These are phyloP conservation scores for Aporophyla lueneburgensis DNA, from an alignment of 2,888 invertebrate species.

Conservation along the genomic window DNA sequence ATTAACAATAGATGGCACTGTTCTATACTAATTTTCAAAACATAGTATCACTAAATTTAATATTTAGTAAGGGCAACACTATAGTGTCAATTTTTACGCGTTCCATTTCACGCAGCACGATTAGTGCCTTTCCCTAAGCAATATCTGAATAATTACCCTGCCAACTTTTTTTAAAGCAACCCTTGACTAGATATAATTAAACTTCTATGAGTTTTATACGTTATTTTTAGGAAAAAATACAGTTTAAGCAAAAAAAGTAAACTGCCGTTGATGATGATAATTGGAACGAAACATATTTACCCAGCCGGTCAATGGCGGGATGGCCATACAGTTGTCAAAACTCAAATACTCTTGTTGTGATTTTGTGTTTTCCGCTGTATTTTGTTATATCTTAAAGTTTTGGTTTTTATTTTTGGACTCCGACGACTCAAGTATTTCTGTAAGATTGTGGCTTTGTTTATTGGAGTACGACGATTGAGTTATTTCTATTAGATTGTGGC, in stretches of 20 bases:
- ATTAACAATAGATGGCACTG: slow-evolving; percentile 7
- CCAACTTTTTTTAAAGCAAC: neutral
- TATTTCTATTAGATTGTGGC: neutral
- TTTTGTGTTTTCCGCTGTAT: slow-evolving; percentile 7
- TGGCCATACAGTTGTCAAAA: neutral
- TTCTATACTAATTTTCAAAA: neutral
- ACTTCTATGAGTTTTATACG: neutral
- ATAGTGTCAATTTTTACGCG: neutral
- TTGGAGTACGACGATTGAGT: neutral
- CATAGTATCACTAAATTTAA: slow-evolving; percentile 1
- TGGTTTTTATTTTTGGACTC: neutral
- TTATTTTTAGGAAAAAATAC: neutral
- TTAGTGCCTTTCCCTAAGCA: neutral
- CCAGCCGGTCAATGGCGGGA: too few species aligned
- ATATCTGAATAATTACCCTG: neutral
- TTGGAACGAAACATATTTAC: neutral
- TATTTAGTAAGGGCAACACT: slow-evolving; percentile 6
- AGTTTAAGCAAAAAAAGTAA: neutral
- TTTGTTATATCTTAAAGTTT: neutral
- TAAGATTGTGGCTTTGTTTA: slow-evolving; percentile 2
- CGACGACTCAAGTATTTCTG: slow-evolving; percentile 5
- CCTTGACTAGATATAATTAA: neutral
- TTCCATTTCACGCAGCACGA: neutral
- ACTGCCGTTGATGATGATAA: neutral
- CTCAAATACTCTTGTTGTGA: neutral